Base-by-base conservation (phyloP, 2,888 invertebrate species). In the Loripinus fragilis region DNA sequence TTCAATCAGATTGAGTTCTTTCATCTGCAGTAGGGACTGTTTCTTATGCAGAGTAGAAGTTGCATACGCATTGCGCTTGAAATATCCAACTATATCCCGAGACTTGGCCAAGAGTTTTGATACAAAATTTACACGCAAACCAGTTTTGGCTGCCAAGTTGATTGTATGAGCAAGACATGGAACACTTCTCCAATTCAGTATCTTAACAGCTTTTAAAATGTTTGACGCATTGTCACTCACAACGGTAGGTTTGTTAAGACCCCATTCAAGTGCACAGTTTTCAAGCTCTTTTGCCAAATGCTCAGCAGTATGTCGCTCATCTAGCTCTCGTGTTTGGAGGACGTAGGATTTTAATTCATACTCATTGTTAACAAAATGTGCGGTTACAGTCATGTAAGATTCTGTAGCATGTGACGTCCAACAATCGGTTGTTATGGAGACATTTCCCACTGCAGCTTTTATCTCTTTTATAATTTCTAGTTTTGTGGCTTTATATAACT, bases 351-450 rank as follows among this genome's bases (percentile, higher is more conserved):
- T 60, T 2, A 60, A 33, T 33, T 60, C 60, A 55, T 28, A 23
- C 12, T 55, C 25, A 7, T 55, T 55, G 12, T 2, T 55, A 2
- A 60, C 60, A 60, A 60, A 60, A 33, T 60, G 60, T n/a, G 30
- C 33, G 7, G 33, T 60, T 33, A 60, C 60, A 5, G 60, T 60
- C 60, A 60, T 60, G 33, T 60, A 60, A 3, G 60, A 60, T 15
- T 60, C 33, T 20, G 60, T 60, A 3, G 60, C 60, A 30, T 30
- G 33, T 2, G 60, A 33, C 15, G 60, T 60, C 60, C 60, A 60
- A 23, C 60, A 60, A 20, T 33, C 60, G 20, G 60, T 60, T 1
- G 60, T 60, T 3, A 33, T 33, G 5, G 33, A 60, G 1, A 60
- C 60, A 20, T 3, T 33, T 33, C 33, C 60, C 17, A 60, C 60